A percentile compares a stretch with the other conserved stretches of the same genome.
phyloP scores from a whole-genome alignment of 1,140 invertebrate genomes.

The Argopecten irradians region DNA sequence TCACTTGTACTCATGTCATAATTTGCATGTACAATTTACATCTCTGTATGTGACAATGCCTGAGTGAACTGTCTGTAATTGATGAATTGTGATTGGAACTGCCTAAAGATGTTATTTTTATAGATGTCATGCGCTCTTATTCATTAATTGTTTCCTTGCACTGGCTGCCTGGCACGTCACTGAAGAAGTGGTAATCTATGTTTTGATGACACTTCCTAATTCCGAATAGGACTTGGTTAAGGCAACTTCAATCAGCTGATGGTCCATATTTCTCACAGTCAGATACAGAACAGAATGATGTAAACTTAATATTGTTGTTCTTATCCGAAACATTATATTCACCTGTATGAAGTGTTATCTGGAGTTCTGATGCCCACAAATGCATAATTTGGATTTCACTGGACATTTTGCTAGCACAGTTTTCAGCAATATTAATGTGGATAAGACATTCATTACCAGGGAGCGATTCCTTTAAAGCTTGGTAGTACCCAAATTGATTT shows the following conservation, averaged over 20 bases:
- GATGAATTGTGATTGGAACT: conserved; percentile 50
- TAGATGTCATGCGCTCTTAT: not conserved
- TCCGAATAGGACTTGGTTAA: conserved; percentile 34
- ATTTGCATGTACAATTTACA: conserved; percentile 43
- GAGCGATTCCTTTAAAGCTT: conserved; percentile 37
- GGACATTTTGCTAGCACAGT: conserved; percentile 47
- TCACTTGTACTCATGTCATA: not conserved
- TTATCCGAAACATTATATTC: conserved; percentile 11
- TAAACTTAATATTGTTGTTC: not conserved
- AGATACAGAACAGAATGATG: conserved; percentile 52
- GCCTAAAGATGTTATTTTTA: conserved; percentile 29
- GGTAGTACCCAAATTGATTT: conserved; percentile 51
- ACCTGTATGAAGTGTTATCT: conserved; percentile 52
- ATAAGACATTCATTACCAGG: conserved; percentile 44
- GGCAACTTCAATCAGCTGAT: conserved; percentile 54
- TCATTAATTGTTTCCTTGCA: conserved; percentile 47
- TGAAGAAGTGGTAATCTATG: conserved; percentile 48
- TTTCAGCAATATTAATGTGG: conserved; percentile 57
- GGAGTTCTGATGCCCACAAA: conserved; percentile 52
- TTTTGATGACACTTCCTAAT: conserved; percentile 45
- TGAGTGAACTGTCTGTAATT: conserved; percentile 33
- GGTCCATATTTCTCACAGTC: conserved; percentile 53
- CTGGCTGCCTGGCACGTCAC: conserved; percentile 60
- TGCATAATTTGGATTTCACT: conserved; percentile 54
- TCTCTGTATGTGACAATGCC: conserved; percentile 38